Percentiles rank a stretch among this genome's conserved stretches.
Conservation (phyloP, 2,113 vertebrate species). For the Atractosteus spatula region DNA sequence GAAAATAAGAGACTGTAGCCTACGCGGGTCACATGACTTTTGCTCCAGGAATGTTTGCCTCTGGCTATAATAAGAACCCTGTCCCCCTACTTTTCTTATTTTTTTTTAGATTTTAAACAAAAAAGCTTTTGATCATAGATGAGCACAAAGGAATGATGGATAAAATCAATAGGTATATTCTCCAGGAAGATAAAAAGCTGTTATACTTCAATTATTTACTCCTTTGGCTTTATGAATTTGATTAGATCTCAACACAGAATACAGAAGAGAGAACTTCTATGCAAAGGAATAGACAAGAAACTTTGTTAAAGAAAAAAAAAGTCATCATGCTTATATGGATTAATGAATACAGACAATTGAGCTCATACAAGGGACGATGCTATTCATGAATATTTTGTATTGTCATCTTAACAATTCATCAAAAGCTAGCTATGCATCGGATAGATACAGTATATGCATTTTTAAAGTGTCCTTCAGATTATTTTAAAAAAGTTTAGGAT, state of each 20-base stretch:
- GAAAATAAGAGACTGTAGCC: slow-evolving; percentile 43
- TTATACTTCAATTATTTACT: slow-evolving; percentile 62
- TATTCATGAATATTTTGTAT: too few relatives aligned
- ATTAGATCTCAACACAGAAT: slow-evolving; percentile 46
- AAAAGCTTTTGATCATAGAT: slow-evolving; percentile 58
- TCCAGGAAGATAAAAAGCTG: slow-evolving; percentile 58
- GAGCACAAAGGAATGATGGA: slow-evolving; percentile 45
- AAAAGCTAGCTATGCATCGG: too few relatives aligned
- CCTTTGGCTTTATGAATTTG: slow-evolving; percentile 58
- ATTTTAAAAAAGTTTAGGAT: too few relatives aligned
- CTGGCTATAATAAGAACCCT: slow-evolving; percentile 62
- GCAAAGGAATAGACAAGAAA: slow-evolving; percentile 41
- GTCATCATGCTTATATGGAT: too few relatives aligned
- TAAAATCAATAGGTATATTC: slow-evolving; percentile 54
- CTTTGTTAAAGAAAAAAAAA: slow-evolving; percentile 10
- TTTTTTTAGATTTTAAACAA: slow-evolving; percentile 46
- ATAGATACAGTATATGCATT: too few relatives aligned
- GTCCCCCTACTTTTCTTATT: slow-evolving; percentile 38
- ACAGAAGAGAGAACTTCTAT: slow-evolving; percentile 42
- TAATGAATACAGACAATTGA: too few relatives aligned
- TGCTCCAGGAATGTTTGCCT: slow-evolving; percentile 58
- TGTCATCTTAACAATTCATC: too few relatives aligned
- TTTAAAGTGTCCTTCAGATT: too few relatives aligned
- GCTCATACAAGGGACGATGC: too few relatives aligned
- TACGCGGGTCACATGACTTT: slow-evolving; percentile 58